phyloP scores from a whole-genome alignment of 2,113 vertebrate genomes.

The Tragelaphus scriptus region DNA sequence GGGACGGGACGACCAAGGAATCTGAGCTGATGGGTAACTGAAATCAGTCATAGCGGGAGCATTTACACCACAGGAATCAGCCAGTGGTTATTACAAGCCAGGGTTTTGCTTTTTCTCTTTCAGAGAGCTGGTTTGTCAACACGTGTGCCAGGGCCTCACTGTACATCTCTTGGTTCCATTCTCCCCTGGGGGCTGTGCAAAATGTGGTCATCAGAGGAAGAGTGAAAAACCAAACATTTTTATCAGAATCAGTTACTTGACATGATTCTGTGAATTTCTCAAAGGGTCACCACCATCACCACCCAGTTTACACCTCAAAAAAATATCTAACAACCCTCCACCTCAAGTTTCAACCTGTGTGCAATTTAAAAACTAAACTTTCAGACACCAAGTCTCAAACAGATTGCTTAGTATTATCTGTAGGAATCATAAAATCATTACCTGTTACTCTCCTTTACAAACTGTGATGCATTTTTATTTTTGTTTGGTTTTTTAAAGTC shows the following conservation, averaged over 20 bases:
- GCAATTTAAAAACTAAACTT: not conserved
- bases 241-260: not conserved
- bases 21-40: not conserved
- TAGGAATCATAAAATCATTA: not conserved
- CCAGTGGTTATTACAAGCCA: not conserved
- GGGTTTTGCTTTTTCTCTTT: not conserved
- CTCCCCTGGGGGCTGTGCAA: not conserved
- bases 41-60: not conserved
- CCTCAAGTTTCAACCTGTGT: not conserved
- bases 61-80: not conserved
- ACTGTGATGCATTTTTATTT: slow-evolving; percentile 56
- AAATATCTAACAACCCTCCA: not conserved
- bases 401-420: not conserved
- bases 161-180: not conserved
- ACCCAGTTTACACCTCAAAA: not conserved
- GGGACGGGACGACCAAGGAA: rapidly evolving
- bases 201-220: not conserved
- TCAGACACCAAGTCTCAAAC: not conserved
- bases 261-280: not conserved
- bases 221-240: not conserved
- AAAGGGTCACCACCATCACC: not conserved
- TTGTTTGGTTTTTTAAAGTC: slow-evolving; percentile 69
- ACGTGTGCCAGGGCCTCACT: not conserved
- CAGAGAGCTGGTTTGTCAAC: not conserved
- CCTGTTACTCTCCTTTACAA: not conserved